These are phyloP conservation scores for Dryobates pubescens DNA, from an alignment of 2,797 vertebrate species.

Conservation along the genomic window DNA sequence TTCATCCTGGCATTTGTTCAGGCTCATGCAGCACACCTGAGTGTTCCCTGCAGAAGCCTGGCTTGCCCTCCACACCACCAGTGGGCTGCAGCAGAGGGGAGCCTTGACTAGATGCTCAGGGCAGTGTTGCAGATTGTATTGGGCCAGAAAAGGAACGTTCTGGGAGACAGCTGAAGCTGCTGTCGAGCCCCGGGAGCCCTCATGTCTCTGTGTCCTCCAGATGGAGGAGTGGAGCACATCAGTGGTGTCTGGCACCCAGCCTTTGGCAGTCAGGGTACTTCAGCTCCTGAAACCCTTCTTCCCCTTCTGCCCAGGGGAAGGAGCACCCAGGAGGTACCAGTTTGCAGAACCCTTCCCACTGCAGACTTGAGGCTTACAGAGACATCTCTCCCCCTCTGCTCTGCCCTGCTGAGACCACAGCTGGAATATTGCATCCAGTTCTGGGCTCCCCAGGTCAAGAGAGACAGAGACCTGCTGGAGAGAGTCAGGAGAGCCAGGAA, in stretches of 20 bases:
- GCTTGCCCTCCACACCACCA: not conserved
- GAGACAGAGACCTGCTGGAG: too few relatives aligned
- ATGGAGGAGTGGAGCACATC: not conserved
- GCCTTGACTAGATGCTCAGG: not conserved
- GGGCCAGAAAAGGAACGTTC: rapidly evolving
- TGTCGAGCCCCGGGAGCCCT: not conserved
- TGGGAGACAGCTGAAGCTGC: not conserved
- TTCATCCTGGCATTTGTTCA: not conserved
- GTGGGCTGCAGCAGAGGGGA: not conserved
- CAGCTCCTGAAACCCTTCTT: not conserved
- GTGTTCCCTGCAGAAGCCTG: not conserved
- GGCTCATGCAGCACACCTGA: not conserved
- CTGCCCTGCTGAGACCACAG: too few relatives aligned
- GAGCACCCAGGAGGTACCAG: not conserved
- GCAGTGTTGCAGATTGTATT: not conserved
- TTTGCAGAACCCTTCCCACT: not conserved
- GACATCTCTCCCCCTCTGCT: too few relatives aligned
- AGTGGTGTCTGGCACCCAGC: not conserved
- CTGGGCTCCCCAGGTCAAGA: too few relatives aligned
- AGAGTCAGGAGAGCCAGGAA: too few relatives aligned
- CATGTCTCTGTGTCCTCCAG: not conserved
- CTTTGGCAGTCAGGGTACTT: not conserved
- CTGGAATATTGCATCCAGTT: too few relatives aligned
- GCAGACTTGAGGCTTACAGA: not conserved
- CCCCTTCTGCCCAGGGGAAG: not conserved